Evolutionary conservation across 2,797 vertebrate genomes (phyloP).

Genomic region (Vultur gryphus): DNA sequence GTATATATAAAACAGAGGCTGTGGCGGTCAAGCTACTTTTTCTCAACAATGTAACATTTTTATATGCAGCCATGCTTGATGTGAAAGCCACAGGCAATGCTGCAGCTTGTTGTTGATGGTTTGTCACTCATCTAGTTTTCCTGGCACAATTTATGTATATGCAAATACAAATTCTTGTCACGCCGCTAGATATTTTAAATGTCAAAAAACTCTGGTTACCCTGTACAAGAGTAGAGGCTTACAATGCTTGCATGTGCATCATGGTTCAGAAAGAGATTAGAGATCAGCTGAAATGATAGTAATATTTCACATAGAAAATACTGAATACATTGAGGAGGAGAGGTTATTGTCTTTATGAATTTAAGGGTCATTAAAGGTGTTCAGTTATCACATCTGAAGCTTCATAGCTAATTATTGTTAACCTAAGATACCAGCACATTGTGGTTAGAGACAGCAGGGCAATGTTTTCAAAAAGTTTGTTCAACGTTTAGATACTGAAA

Average conservation of each 20-base stretch:
- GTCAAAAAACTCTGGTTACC: slow-evolving; percentile 33
- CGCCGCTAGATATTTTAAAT: slow-evolving; percentile 36
- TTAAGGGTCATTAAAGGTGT: neutral
- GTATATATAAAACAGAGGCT: neutral
- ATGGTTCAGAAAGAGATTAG: neutral
- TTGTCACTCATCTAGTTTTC: slow-evolving; percentile 27
- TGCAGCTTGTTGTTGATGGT: slow-evolving; percentile 20
- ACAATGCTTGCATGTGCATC: neutral
- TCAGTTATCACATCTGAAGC: neutral
- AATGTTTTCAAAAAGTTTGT: neutral
- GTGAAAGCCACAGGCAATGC: slow-evolving; percentile 20
- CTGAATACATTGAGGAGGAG: neutral
- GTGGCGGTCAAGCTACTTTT: neutral
- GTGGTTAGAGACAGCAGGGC: neutral
- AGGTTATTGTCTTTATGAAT: neutral
- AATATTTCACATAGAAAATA: neutral
- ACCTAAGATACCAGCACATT: neutral
- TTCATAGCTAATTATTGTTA: neutral
- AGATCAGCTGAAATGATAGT: neutral
- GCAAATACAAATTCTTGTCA: slow-evolving; percentile 29
- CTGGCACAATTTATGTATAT: slow-evolving; percentile 22
- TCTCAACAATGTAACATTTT: neutral
- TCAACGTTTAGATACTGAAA: neutral
- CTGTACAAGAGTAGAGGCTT: neutral
- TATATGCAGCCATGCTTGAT: neutral